Conservation (phyloP, 2,113 vertebrate genomes). For the Psilopsiagon aurifrons region DNA sequence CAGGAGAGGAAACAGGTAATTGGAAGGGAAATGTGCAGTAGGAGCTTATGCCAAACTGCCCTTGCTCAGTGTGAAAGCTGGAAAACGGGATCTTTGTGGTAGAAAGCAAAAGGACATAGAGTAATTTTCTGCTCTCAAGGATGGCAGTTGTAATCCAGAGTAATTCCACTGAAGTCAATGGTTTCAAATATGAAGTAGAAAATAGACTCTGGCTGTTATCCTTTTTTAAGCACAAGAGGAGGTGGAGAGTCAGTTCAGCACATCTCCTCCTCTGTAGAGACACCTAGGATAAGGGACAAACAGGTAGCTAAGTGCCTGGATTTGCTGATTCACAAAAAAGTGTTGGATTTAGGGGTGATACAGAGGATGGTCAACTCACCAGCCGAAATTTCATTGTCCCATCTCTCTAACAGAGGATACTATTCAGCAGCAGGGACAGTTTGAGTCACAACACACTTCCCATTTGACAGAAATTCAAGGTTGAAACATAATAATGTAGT, state of each 20-base stretch:
- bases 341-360: not conserved
- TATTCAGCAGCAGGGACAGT: not conserved
- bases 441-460: not conserved
- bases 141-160: not conserved
- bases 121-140: not conserved
- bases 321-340: not conserved
- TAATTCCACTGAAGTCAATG: not conserved
- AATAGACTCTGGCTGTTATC: not conserved
- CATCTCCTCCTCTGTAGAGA: not conserved
- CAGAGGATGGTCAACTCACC: not conserved
- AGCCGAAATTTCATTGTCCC: not conserved
- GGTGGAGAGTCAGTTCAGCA: not conserved
- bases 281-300: not conserved
- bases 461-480: not conserved
- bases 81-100: not conserved
- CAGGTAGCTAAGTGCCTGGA: not conserved
- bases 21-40: not conserved
- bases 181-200: not conserved
- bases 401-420: not conserved
- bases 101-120: not conserved
- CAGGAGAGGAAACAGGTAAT: slow-evolving; percentile 28
- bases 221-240: not conserved
- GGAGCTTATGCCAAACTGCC: not conserved
- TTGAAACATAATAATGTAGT: not conserved
- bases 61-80: not conserved